Evolutionary conservation across 64 coral and sea anemone species (phyloP), one percentile per base, ranked within the genome.

Genomic region (Stichodactyla mertensii): DNA sequence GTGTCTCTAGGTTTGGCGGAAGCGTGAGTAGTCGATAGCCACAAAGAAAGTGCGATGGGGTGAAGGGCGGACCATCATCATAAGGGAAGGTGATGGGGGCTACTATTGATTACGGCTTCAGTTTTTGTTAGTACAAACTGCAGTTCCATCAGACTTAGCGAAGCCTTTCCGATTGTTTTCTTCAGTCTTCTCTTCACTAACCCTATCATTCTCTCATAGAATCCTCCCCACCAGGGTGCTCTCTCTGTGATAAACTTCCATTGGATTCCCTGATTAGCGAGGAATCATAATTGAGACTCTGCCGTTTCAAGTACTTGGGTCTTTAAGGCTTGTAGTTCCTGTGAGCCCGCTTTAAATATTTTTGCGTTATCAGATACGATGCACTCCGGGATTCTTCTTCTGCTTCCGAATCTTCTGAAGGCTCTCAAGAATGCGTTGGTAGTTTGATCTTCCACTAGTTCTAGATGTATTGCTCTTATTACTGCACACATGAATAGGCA

Each of bases 401-500:
- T 31, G 28, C 28, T 31, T 31, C 28, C 28, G 28, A 31, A 31
- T 31, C 28, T 31, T 31, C 28, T 31, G 28, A 31, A 31, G 28
- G 28, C 28, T 88, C 77, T 88, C 78, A 81, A 62, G 26, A 81
- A 88, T 55, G 74, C 58, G 74, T 55, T 60, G 26, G 28, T 31
- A 31, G 28, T 31, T 31, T 31, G 28, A 31, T 31, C 28, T 31
- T 31, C 28, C 28, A 31, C 55, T 55, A 88, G 55, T 55, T 80
- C 58, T 54, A 88, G 71, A 62, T 88, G 77, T 26, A 88, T 77
- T 88, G 87, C 87, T 82, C 87, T 31, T 81, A 82, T 57, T 80
- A 77, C 87, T 57, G 87, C 77, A 79, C 88, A 71, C 52, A 80
- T 89, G 62, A 89, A 84, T 55, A 89, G 80, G 64, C 60, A 83